Evolutionary conservation across 2,113 vertebrate species (phyloP), one percentile per base, ranked within the genome.

Genomic region (Eleginops maclovinus): DNA sequence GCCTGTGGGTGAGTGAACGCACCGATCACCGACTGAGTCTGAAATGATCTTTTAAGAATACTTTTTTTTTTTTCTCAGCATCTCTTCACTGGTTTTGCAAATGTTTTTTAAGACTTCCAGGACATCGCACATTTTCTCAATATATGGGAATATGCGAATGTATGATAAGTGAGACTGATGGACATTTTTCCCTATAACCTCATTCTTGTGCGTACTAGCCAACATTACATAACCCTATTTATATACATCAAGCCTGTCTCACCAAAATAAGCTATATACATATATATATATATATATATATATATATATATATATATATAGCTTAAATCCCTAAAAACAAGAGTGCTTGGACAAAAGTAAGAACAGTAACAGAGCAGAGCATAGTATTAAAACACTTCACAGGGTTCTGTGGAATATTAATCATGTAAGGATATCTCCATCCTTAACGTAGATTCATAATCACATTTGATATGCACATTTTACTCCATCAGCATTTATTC

Each of bases 1-100:
- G 93, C 96, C 72, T 97, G 97, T 10, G 95, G 97, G 97, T 98
- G 90, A 94, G 96, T 87, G 68, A 44, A 50, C 8, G 4, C 22
- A 46, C 6, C 43, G 13, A 43, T 53, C 12, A 49, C 53, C 7
- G 31, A 24, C 17, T 10, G 8, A 7, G 0, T 50, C 24, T 21
- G 19, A 44, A 68, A 44, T 22, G 0, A 17, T 61, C 12, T 60
- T 36, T 22, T 26, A 14, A 63, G 47, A 17, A 47, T 49, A 10
- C 31, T 5, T 24, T n/a, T n/a, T n/a, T n/a, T 31, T n/a, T 17
- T 12, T 51, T 16, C 15, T 44, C 44, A 43, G 31, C 15, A 62
- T 41, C 26, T 58, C 22, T 61, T 40, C 43, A 12, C 55, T 17
- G 43, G 49, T 59, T 46, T 31, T 22, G 22, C 16, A 56, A 22